Base-by-base conservation (phyloP, 2,888 invertebrate species). In the Nomada fabriciana region DNA sequence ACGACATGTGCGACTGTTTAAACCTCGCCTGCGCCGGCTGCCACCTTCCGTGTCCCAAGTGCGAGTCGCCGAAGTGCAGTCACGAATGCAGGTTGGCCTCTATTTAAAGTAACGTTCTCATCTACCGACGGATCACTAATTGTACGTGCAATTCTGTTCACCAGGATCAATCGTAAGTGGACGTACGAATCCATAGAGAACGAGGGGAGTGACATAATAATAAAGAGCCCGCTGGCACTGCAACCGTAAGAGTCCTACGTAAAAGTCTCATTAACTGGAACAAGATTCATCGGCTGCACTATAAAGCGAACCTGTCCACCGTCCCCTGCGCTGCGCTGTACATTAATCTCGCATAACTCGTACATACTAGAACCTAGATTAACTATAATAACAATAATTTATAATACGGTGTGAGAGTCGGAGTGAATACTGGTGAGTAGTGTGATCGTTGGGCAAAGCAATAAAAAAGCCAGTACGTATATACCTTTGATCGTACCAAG, bases 1-100 rank as follows among this genome's bases (percentile, higher is more conserved):
- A 95, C 86, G 97, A 98, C 94, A 90, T 97, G 15, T 98, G 98
- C 87, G 98, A 98, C 92, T 98, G 98, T 91, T 94, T 98, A 84
- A 96, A 96, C 87, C 95, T 95, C 55, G 94, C 95, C 15, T 98
- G 98, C 89, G 94, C 95, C 0, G 98, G 98, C 0, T 98, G 98
- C 92, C 98, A 98, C 94, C 97, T 96, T 91, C 96, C 96, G 1
- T 98, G 98, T 90, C 92, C 95, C 5, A 96, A 96, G 91, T 98
- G 98, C 90, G 94, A 93, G 25, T 97, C 97, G 0, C 94, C 94
- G 36, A 97, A 97, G 92, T 98, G 98, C 94, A 98, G 97, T 2
- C 95, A 96, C 86, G 97, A 97, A 70, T 98, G 98, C 95, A 95
- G 96, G 96, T 96, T 7, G 5, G 7, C 7, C 36, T 1, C 36